phyloP scores from a whole-genome alignment of 2,797 vertebrate genomes.

The Oophaga sylvatica region DNA sequence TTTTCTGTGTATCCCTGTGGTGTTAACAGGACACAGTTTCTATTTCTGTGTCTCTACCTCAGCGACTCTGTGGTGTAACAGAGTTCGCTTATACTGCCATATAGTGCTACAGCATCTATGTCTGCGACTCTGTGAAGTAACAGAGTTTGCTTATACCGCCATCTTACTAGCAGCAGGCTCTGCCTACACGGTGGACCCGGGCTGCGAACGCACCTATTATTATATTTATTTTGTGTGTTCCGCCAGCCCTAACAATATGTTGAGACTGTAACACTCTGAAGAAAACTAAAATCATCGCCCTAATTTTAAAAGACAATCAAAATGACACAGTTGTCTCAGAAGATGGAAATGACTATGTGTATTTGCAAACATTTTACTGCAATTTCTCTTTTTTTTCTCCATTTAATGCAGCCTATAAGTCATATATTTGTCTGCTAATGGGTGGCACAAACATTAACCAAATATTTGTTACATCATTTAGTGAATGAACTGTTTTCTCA shows the following conservation, averaged over 20 bases:
- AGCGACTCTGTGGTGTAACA: too few relatives aligned
- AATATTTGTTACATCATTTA: background rate
- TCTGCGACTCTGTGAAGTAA: too few relatives aligned
- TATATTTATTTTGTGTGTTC: too few relatives aligned
- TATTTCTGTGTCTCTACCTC: too few relatives aligned
- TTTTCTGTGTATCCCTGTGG: too few relatives aligned
- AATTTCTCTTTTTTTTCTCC: background rate
- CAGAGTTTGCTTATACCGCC: too few relatives aligned
- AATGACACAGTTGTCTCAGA: background rate
- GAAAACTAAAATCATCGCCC: background rate
- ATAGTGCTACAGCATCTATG: too few relatives aligned
- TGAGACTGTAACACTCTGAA: background rate
- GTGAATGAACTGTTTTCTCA: background rate
- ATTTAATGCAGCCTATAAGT: background rate
- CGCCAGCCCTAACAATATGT: background rate
- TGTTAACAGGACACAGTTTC: too few relatives aligned
- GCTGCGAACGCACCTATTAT: too few relatives aligned
- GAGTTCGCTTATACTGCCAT: too few relatives aligned
- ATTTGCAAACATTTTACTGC: background rate
- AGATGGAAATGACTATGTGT: background rate
- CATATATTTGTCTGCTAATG: background rate
- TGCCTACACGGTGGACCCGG: too few relatives aligned
- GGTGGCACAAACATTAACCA: background rate
- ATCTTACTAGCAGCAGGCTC: too few relatives aligned
- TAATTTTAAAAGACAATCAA: background rate